These are phyloP conservation scores for Rhinopomastus cyanomelas DNA, from an alignment of 2,113 vertebrate species.

Conservation along the genomic window DNA sequence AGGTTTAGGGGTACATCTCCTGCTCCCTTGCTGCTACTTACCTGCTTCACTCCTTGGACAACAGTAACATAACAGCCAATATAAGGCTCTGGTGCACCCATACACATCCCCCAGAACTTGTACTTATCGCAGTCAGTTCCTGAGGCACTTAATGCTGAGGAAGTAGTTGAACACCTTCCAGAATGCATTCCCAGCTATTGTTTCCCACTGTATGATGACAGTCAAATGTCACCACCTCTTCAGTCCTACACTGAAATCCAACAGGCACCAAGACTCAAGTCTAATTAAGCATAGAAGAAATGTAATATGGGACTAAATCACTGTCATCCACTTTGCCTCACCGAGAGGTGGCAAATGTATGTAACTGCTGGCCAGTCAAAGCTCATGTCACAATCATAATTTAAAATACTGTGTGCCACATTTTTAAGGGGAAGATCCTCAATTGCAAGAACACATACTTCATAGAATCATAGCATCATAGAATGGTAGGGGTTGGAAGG, in stretches of 20 bases:
- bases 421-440: background rate
- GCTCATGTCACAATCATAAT: background rate
- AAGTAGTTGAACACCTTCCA: background rate
- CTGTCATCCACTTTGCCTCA: background rate
- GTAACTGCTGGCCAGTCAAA: background rate
- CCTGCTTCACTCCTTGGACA: background rate
- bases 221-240: background rate
- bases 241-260: background rate
- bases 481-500: too few species aligned
- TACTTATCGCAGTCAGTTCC: background rate
- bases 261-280: background rate
- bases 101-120: background rate
- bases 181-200: background rate
- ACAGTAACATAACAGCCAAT: background rate
- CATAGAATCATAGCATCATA: background rate
- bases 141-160: background rate
- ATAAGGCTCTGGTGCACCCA: background rate
- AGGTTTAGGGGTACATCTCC: fast-evolving
- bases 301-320: background rate
- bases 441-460: background rate
- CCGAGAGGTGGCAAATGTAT: background rate
- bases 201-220: background rate
- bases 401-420: background rate
- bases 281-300: background rate
- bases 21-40: background rate